Evolutionary conservation across 2,113 vertebrate species (phyloP), one percentile per base, ranked within the genome.

Genomic region (Embiotoca jacksoni): DNA sequence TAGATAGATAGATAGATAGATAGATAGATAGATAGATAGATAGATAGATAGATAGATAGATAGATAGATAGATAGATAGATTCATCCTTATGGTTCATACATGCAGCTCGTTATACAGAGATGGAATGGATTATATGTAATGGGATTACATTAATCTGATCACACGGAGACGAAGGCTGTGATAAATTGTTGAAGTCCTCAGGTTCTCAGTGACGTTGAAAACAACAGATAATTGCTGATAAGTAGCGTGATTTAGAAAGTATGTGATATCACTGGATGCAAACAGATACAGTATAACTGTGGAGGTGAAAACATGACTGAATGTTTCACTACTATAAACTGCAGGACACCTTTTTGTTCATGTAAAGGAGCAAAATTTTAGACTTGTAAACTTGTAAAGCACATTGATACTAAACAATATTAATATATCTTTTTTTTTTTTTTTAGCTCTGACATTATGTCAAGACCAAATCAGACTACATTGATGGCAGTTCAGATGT

Each of bases 1-100:
- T 73, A 68, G 30, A 68, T 41, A 72, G 58, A 72, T 89, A 82
- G 90, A 91, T 72, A 80, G 91, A 78, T 58, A 64, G 74, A 87
- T 58, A 61, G 57, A 74, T 33, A 70, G 58, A 82, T 39, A 39
- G 55, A 78, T 36, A 65, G 72, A 46, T 11, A 61, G 74, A 74
- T 37, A 47, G 63, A 81, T 67, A 47, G 64, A 68, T 53, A 15
- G 67, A 77, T 63, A 41, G 64, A 73, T 72, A 67, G 33, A 67
- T 37, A 70, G 72, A 84, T 44, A 50, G 37, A 67, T 8, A 56
- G 54, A 5, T 32, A 41, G 44, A 64, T 23, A 23, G 23, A 23
- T 23, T 23, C 33, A 63, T 57, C 57, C n/a, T 32, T 15, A 39
- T 35, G 35, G 49, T 49, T 36, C 63, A 52, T 23, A 46, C 1